Evolutionary conservation across 2,888 invertebrate species (phyloP), one percentile per base, ranked within the genome.

Genomic region (Baccha elongata): DNA sequence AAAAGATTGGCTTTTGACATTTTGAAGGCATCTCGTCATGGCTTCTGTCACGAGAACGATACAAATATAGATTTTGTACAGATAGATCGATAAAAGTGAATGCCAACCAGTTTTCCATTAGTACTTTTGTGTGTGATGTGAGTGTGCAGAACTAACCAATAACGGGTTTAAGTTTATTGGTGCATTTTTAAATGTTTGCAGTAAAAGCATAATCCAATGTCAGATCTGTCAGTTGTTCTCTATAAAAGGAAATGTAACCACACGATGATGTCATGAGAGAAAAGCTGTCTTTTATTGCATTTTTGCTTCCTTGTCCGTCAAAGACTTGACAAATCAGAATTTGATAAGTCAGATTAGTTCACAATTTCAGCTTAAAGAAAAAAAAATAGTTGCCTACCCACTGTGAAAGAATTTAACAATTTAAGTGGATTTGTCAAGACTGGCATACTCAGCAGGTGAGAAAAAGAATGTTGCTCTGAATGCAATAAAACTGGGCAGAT

Each of bases 81-180:
- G 37, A 53, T 2, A 10, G 15, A 26, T 62, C 15, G 50, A 42
- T 53, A 78, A 71, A 71, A 78, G 71, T 71, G 64, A 78, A 71
- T 78, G 76, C 19, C 58, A 78, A 78, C 76, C 64, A 58, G 76
- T 78, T 78, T 64, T 7, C 2, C n/a, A n/a, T n/a, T n/a, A n/a
- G 23, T 44, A 44, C 35, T 21, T 10, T 10, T 40, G 32, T 17
- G n/a, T 13, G 55, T 11, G 11, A n/a, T 44, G 15, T 40, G 1
- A 10, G 2, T 8, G 7, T 17, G 3, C 19, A 40, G 11, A 42
- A 17, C 60, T 60, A 44, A n/a, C 26, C 44, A 44, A 29, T 60
- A 60, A 60, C 46, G 55, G 35, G 68, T 68, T 55, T 23, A 37
- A 52, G n/a, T 40, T 52, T 65, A 65, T 52, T 37, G 35, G 40